A percentile compares a stretch with the other conserved stretches of the same genome.
phyloP scores from a whole-genome alignment of 2,113 vertebrate genomes.

The Mormyrus lacerda region DNA sequence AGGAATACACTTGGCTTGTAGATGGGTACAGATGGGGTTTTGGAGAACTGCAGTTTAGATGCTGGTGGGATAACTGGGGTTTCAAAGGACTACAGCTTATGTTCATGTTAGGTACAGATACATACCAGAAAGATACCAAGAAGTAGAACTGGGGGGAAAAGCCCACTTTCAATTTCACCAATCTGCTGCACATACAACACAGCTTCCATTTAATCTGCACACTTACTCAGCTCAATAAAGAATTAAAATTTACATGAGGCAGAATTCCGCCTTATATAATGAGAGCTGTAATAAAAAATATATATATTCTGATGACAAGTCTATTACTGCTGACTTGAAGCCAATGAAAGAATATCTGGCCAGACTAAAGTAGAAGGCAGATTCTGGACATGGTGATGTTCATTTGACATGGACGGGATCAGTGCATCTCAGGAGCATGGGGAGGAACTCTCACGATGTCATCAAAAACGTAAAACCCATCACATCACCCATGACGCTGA shows the following conservation, averaged over 20 bases:
- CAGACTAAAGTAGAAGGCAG: background rate
- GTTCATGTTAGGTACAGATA: background rate
- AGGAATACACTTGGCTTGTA: background rate
- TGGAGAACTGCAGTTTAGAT: background rate
- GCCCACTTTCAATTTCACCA: background rate
- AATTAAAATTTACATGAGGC: background rate
- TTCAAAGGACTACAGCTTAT: background rate
- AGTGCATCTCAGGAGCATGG: background rate
- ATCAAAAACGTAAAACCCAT: background rate
- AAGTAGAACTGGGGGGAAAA: background rate
- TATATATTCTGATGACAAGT: background rate
- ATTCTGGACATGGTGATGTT: background rate
- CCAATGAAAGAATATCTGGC: conserved; percentile 1
- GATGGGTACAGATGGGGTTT: background rate
- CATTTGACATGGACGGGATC: background rate
- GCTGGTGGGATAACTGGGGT: background rate
- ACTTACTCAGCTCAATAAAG: background rate
- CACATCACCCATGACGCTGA: background rate
- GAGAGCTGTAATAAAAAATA: background rate
- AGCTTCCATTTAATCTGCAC: background rate
- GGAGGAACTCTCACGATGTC: background rate
- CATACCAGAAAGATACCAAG: background rate
- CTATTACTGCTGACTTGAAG: background rate
- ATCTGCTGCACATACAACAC: background rate
- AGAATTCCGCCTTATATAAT: background rate